Conservation (phyloP, 2,888 invertebrate genomes). For the Myopa tessellatipennis region DNA sequence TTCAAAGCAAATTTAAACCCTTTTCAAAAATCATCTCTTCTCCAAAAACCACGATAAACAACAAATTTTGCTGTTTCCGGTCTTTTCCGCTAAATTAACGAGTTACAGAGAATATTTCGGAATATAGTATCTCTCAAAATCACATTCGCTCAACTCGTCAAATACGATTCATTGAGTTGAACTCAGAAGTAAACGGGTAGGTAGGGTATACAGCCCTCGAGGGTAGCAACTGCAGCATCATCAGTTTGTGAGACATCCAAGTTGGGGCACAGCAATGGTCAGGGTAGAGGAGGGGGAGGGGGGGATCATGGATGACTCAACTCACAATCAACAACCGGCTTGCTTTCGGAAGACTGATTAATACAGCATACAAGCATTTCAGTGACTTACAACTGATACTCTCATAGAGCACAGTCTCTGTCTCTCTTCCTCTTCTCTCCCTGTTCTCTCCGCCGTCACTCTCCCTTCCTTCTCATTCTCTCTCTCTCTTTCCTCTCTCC, state of each 20-base stretch:
- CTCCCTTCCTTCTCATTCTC: neutral
- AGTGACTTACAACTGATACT: too few relatives aligned
- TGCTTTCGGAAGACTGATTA: neutral
- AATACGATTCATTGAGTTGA: conserved; percentile 31
- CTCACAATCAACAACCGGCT: neutral
- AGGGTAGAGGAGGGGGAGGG: too few relatives aligned
- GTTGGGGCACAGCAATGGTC: too few relatives aligned
- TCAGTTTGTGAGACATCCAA: too few relatives aligned
- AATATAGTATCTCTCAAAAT: neutral
- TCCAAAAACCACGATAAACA: too few relatives aligned
- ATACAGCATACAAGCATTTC: neutral
- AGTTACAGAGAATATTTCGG: neutral
- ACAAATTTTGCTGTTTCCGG: too few relatives aligned
- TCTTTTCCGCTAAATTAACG: neutral
- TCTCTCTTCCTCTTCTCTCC: neutral
- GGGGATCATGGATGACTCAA: too few relatives aligned
- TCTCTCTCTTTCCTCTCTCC: neutral
- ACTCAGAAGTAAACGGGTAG: neutral
- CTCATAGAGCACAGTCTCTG: neutral
- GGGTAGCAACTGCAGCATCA: too few relatives aligned
- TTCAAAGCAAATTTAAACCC: too few relatives aligned
- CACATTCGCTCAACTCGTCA: conserved; percentile 17
- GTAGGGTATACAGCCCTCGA: neutral
- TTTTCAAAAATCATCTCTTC: too few relatives aligned
- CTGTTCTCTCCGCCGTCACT: neutral